Percentiles rank a stretch among this genome's conserved stretches.
Evolutionary conservation across 2,113 vertebrate species (phyloP).

Genomic region (Sceloporus undulatus): DNA sequence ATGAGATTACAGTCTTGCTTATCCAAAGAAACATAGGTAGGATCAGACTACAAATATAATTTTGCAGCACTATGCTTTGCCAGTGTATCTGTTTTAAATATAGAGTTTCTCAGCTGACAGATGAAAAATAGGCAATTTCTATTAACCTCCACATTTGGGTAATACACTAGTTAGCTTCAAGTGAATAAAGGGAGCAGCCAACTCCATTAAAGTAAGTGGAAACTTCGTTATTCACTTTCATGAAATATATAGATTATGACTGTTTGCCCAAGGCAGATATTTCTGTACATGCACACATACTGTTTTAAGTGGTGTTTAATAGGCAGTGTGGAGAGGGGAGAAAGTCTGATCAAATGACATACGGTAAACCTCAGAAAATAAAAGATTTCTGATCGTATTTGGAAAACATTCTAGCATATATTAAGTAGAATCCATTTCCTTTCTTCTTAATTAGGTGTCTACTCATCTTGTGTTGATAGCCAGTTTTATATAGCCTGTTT

Average conservation of each 20-base stretch:
- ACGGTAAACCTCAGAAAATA: background rate
- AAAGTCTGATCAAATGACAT: background rate
- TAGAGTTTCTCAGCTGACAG: background rate
- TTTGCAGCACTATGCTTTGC: background rate
- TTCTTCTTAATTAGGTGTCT: constrained; percentile 19
- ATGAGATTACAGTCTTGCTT: background rate
- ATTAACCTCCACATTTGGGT: background rate
- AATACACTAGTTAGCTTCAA: background rate
- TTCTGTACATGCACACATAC: background rate
- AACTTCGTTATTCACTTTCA: background rate
- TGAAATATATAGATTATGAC: background rate
- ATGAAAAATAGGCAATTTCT: background rate
- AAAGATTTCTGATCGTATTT: background rate
- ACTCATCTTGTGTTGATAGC: constrained; percentile 24
- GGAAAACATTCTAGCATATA: background rate
- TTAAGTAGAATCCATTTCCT: background rate
- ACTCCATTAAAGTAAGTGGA: background rate
- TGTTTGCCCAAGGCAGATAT: background rate
- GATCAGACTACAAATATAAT: background rate
- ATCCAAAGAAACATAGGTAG: background rate
- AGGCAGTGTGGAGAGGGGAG: background rate
- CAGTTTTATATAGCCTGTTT: constrained; percentile 28
- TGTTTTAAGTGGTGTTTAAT: background rate
- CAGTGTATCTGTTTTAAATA: background rate
- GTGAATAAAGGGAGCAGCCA: background rate